phyloP scores from a whole-genome alignment of 1,140 invertebrate genomes.

The Eueides isabella region DNA sequence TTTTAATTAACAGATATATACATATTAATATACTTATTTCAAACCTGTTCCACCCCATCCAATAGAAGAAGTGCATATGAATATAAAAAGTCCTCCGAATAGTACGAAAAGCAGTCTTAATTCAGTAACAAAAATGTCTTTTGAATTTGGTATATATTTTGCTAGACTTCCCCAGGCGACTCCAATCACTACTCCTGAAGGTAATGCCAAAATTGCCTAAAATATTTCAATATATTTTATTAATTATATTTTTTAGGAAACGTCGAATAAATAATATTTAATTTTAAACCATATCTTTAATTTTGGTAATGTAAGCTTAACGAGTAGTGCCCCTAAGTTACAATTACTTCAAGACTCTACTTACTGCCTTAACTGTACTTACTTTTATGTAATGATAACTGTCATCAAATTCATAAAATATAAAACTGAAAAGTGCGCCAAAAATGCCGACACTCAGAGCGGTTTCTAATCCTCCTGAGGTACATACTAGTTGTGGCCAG shows the following conservation, averaged over 20 bases:
- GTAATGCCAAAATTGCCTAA: conserved; percentile 63
- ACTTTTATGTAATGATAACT: conserved; percentile 63
- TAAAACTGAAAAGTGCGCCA: conserved; percentile 61
- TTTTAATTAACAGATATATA: too few relatives aligned
- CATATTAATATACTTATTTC: neutral
- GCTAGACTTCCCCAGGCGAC: conserved; percentile 89
- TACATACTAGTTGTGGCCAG: conserved; percentile 69
- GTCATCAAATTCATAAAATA: conserved; percentile 58
- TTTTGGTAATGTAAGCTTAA: too few relatives aligned
- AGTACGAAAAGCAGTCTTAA: conserved; percentile 66
- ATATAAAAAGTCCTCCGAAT: conserved; percentile 61
- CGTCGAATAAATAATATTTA: too few relatives aligned
- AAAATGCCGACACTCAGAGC: conserved; percentile 72
- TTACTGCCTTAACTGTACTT: conserved; percentile 58
- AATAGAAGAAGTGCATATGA: conserved; percentile 54
- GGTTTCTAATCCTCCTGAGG: conserved; percentile 70
- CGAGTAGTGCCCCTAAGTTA: too few relatives aligned
- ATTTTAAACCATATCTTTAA: too few relatives aligned
- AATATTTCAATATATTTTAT: conserved; percentile 22
- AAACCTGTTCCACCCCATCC: conserved; percentile 71
- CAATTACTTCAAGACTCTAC: neutral
- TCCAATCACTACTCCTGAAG: conserved; percentile 86
- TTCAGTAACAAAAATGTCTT: conserved; percentile 86
- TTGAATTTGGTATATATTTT: conserved; percentile 87
- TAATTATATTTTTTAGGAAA: neutral